Base-by-base conservation (phyloP, 2,888 invertebrate genomes). In the Hirtodrosophila trivittata region DNA sequence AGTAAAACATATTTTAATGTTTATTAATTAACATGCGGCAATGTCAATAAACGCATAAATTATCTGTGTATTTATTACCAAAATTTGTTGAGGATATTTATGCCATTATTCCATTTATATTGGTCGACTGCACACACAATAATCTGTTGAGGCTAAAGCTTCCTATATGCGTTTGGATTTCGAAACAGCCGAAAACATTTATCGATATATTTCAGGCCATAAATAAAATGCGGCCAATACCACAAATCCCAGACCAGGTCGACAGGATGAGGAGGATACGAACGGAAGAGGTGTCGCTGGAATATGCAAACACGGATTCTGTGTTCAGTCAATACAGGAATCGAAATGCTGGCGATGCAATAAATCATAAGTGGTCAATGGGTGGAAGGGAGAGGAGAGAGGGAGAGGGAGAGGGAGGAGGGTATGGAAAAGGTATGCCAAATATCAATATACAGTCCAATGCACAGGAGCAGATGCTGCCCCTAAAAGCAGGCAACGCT, bases 321-420 rank as follows among this genome's bases (percentile, higher is more conserved):
- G 50, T 13, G 46, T 39, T 62, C 55, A 57, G 64, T 68, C 68
- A 68, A 68, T 64, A 67, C 54, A 26, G 35, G 56, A 38, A 45
- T 63, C 39, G 66, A 63, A 68, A 57, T 56, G 39, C 66, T 25
- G 8, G 35, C 66, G 39, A 30, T 25, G 26, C 9, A 9, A 67
- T 68, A 68, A 68, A 68, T 68, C 68, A 68, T 39, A 66, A 52
- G 52, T 57, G 59, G 47, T 52, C 63, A 59, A 32, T 45, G 39
- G 37, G 25, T 4, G 4, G 25, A 25, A 4, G 6, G 25, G 25
- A n/a, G 25, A 6, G 25, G 4, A 6, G 25, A 1, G 12, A 1
- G 9, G 33, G 7, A 6, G 1, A 1, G 10, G 21, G 10, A 0
- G 14, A 10, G 28, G 35, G 21, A 2, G 25, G 25, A 14, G 9